A percentile compares a stretch with the other conserved stretches of the same genome.
Evolutionary conservation across 2,797 vertebrate species (phyloP).

Genomic region (Mus caroli): DNA sequence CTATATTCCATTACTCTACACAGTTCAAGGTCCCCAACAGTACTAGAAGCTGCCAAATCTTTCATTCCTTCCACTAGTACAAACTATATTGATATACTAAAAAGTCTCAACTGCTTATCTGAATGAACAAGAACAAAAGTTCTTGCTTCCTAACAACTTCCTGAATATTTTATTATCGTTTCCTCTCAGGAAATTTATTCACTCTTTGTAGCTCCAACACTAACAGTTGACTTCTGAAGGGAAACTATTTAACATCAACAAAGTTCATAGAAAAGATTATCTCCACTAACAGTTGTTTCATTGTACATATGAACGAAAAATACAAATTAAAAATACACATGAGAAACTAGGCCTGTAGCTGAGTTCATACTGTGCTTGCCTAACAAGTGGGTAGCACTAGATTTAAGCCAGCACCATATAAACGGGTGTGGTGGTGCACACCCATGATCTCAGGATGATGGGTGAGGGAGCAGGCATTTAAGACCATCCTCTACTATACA

Average conservation of each 20-base stretch:
- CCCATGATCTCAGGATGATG: background rate
- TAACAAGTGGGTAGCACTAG: background rate
- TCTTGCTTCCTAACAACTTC: conserved; percentile 94
- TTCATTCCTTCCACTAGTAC: background rate
- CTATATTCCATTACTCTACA: background rate
- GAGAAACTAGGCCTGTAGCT: background rate
- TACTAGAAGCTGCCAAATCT: conserved; percentile 8
- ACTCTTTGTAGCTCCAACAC: conserved; percentile 86
- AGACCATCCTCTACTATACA: background rate
- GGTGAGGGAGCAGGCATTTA: background rate
- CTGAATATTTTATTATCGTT: conserved; percentile 95
- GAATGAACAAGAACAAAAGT: conserved; percentile 83
- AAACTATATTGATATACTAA: conserved; percentile 16
- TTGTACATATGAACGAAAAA: conserved; percentile 58
- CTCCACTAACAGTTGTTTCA: conserved; percentile 69
- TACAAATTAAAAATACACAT: background rate
- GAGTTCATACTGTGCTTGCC: background rate
- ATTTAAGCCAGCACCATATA: background rate
- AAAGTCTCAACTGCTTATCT: conserved; percentile 64
- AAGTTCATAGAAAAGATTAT: conserved; percentile 71
- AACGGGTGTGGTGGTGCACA: background rate
- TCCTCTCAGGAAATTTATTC: conserved; percentile 95
- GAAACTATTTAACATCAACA: conserved; percentile 82
- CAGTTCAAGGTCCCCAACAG: background rate
- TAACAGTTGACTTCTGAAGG: conserved; percentile 85